These are phyloP conservation scores for Porites lobata DNA, from an alignment of 92 coral and sea anemone species.

Conservation along the genomic window DNA sequence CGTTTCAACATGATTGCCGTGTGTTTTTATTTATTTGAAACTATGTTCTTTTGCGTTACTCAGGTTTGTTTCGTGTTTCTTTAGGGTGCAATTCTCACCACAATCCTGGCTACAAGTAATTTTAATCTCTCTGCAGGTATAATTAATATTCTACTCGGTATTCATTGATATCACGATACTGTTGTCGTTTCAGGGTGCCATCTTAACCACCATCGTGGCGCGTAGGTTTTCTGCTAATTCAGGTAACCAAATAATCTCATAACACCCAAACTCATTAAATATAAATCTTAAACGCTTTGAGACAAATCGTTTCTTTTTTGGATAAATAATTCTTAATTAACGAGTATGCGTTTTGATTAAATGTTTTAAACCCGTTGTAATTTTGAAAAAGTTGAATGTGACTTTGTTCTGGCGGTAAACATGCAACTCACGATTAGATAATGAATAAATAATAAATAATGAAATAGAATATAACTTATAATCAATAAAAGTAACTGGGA, in stretches of 20 bases:
- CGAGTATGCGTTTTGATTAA: background rate
- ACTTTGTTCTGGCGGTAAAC: too few relatives aligned
- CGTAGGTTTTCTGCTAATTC: conserved; percentile 99
- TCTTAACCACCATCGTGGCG: conserved; percentile 99
- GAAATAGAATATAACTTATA: too few relatives aligned
- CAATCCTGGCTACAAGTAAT: conserved; percentile 92
- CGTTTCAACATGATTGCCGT: background rate
- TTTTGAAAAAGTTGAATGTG: too few relatives aligned
- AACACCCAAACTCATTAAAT: conserved; percentile 21
- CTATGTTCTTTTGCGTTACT: conserved; percentile 22
- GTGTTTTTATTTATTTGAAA: background rate
- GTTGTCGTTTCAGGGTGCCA: conserved; percentile 99
- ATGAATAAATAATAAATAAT: too few relatives aligned
- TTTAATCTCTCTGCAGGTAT: conserved; percentile 70
- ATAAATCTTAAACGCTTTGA: background rate
- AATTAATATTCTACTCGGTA: conserved; percentile 14
- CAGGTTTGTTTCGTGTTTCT: conserved; percentile 58
- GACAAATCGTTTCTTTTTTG: background rate
- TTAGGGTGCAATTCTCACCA: conserved; percentile 96
- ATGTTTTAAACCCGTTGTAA: conserved; percentile 5
- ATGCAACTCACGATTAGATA: too few relatives aligned
- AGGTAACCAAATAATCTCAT: conserved; percentile 81
- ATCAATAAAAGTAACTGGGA: too few relatives aligned
- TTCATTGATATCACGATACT: conserved; percentile 58
- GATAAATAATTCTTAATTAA: background rate